These are phyloP conservation scores for Ectropis crepuscularia DNA, from an alignment of 2,888 invertebrate genomes.

Conservation along the genomic window DNA sequence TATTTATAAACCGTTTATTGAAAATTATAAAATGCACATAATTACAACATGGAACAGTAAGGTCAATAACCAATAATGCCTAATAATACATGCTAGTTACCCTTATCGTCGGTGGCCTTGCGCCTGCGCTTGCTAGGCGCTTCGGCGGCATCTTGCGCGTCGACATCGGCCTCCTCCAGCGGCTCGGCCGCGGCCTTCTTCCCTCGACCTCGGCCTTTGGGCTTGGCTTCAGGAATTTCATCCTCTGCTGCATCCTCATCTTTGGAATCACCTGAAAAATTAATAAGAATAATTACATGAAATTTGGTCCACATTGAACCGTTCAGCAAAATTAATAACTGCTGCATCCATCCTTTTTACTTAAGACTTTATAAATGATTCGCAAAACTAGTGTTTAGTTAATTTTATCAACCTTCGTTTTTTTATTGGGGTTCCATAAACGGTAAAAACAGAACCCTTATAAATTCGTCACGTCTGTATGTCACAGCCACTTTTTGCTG, in stretches of 20 bases:
- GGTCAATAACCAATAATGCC: constrained; percentile 53
- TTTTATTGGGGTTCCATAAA: too few species aligned
- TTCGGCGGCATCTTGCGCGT: constrained; percentile 64
- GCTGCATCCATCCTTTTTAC: too few species aligned
- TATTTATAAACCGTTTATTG: constrained; percentile 76
- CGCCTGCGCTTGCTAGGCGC: constrained; percentile 69
- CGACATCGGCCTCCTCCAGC: constrained; percentile 51
- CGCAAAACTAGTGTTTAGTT: too few species aligned
- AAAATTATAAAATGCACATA: constrained; percentile 70
- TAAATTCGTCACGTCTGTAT: too few species aligned
- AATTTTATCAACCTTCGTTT: too few species aligned
- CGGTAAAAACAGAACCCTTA: too few species aligned
- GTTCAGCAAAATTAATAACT: too few species aligned
- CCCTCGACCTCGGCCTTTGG: constrained; percentile 67
- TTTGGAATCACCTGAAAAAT: constrained; percentile 57
- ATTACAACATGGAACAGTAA: constrained; percentile 66
- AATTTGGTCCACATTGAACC: too few species aligned
- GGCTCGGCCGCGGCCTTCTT: constrained; percentile 64
- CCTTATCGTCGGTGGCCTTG: constrained; percentile 74
- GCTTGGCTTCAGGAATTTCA: constrained; percentile 59
- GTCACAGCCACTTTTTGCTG: too few species aligned
- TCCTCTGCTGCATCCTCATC: constrained; percentile 63
- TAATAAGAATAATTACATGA: neutral
- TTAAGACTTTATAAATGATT: too few species aligned
- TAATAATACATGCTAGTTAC: constrained; percentile 73